Base-by-base conservation (phyloP, 2,797 vertebrate genomes). In the Hippopotamyrus pictus region DNA sequence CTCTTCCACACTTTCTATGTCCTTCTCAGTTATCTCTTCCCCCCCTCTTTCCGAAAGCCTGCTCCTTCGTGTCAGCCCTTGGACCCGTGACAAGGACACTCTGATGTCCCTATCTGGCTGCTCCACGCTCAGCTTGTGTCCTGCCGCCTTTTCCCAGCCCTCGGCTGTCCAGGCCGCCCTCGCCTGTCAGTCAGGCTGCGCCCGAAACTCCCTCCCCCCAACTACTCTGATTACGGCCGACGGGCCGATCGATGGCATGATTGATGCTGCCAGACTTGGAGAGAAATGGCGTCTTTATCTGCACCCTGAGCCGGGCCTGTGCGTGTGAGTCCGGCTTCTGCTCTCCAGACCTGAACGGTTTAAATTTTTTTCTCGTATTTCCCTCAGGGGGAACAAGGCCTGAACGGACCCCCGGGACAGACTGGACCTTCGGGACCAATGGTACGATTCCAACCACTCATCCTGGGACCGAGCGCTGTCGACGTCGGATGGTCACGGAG, bases 401-500 rank as follows among this genome's bases (percentile, higher is more conserved):
- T 98, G 87, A 94, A 96, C 90, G 98, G 98, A 51, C 94, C 97
- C 46, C 94, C 96, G 0, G 98, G 98, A 86, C 96, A 96, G 92
- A 95, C 92, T 0, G 98, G 98, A 69, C 98, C 97, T 19, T 97
- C 97, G 0, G 98, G 98, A 22, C 98, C 98, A 88, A 90, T 97
- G 94, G 98, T 99, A 95, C 94, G 97, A 91, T 33, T 33, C 41
- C 65, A n/a, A 3, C 22, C 33, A 3, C 84, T 29, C 84, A 19
- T 86, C 25, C 50, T 2, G n/a, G 29, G 8, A 86, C 11, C 1
- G 19, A 11, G 22, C 11, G 3, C n/a, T 1, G 22, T 5, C 44
- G 22, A 11, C 3, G 3, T 85, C n/a, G 3, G 25, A 25, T 4
- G 25, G 48, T 29, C 83, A 17, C 37, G 0, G 69, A 19, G 14